These are phyloP conservation scores for Campoletis raptor DNA, from an alignment of 2,888 invertebrate species.

Conservation along the genomic window DNA sequence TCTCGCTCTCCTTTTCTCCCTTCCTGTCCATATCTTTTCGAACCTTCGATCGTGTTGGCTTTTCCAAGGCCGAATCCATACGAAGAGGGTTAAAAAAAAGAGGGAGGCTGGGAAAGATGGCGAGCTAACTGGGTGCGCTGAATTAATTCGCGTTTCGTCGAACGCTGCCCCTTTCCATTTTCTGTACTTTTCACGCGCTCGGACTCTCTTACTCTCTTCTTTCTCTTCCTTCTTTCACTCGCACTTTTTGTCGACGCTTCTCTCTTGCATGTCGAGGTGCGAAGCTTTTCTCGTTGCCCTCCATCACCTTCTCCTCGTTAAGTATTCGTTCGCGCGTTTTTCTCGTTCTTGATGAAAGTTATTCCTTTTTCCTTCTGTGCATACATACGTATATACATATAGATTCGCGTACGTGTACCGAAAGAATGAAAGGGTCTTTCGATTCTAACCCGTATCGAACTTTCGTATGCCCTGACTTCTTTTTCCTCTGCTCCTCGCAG, in stretches of 20 bases:
- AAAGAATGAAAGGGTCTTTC: slow-evolving; percentile 34
- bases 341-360: slow-evolving; percentile 48
- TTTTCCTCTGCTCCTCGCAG: slow-evolving; percentile 18
- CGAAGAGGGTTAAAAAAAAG: slow-evolving; percentile 67
- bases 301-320: slow-evolving; percentile 66
- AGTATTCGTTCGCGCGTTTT: slow-evolving; percentile 70
- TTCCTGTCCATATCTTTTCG: slow-evolving; percentile 64
- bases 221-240: slow-evolving; percentile 16
- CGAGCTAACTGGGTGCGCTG: slow-evolving; percentile 78
- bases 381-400: not conserved
- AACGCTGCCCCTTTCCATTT: slow-evolving; percentile 71
- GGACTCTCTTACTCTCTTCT: slow-evolving; percentile 66
- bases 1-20: slow-evolving; percentile 43
- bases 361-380: slow-evolving; percentile 49
- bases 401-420: not conserved
- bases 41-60: slow-evolving; percentile 71
- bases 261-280: slow-evolving; percentile 64
- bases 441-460: slow-evolving; percentile 65
- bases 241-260: slow-evolving; percentile 41
- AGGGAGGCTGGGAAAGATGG: slow-evolving; percentile 48
- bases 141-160: slow-evolving; percentile 83
- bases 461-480: slow-evolving; percentile 54
- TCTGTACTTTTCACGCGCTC: slow-evolving; percentile 68
- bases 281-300: slow-evolving; percentile 66
- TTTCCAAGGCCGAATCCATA: slow-evolving; percentile 75